Conservation (phyloP, 2,113 vertebrate genomes). For the Pampusana beccarii region DNA sequence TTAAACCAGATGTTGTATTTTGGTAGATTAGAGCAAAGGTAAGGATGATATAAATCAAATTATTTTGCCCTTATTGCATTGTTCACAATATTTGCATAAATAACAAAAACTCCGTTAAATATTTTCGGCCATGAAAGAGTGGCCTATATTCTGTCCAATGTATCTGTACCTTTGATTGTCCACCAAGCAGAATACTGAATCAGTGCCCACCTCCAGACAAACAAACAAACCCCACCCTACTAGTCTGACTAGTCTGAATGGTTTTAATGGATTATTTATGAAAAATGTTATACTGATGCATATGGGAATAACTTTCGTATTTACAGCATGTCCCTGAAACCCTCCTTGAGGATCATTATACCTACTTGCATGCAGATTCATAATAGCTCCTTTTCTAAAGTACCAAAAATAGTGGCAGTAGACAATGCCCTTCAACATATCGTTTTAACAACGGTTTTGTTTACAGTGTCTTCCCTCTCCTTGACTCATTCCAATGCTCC, state of each 20-base stretch:
- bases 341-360: neutral
- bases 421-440: neutral
- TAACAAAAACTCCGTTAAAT: neutral
- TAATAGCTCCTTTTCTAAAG: neutral
- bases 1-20: neutral
- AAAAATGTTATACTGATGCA: neutral
- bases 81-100: neutral
- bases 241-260: neutral
- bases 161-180: neutral
- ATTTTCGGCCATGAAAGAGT: fast-evolving
- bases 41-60: neutral
- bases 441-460: neutral
- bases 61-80: neutral
- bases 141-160: neutral
- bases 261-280: neutral
- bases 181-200: neutral
- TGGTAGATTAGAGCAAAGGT: neutral
- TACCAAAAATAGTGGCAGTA: neutral
- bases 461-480: neutral
- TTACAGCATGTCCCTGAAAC: neutral
- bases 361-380: neutral
- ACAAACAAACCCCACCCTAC: neutral
- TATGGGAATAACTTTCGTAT: neutral
- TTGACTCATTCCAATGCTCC: neutral
- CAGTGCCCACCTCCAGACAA: neutral